Evolutionary conservation across 2,113 vertebrate genomes (phyloP), one percentile per base, ranked within the genome.

Genomic region (Lepisosteus oculatus): DNA sequence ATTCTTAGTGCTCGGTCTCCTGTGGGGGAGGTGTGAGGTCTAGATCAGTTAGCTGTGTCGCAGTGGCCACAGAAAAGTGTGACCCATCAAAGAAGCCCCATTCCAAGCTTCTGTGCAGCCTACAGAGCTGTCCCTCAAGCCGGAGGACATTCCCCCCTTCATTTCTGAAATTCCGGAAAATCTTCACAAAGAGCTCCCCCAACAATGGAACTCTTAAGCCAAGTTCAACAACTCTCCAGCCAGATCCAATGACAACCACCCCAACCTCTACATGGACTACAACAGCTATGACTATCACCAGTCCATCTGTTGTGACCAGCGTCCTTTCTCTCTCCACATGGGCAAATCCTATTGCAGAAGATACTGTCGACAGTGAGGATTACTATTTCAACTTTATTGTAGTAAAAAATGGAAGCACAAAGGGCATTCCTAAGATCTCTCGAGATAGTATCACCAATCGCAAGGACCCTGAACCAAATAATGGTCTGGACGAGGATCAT

Each of bases 11-110:
- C 61, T 94, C 96, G 0, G 93, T 95, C 72, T 92, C 95, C 44
- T 99, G 97, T 70, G 96, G 96, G 63, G 97, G 96, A 63, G 93
- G 94, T 13, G 80, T 98, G 62, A 90, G 94, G 57, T 96, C 91
- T 11, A 93, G 97, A 68, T 88, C 75, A 0, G 89, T 99, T 69
- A 94, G 80, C 0, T 99, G 97, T 77, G 74, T 87, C 11, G 86
- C 92, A 72, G 88, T 90, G 45, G 85, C 88, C 2, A 73, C 87
- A 54, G 91, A 88, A 55, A 85, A 75, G 0, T 99, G 97, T 15
- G 88, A 97, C 61, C 65, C 71, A 62, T 85, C 85, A 0, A 93
- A 87, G 78, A 97, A 92, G 78, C 97, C 97, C 55, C 94, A 96
- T 5, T 91, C 95, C 62, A 92, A 92, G 75, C 92, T 94, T 1